Percentiles rank a stretch among this genome's conserved stretches.
Evolutionary conservation across 2,888 invertebrate species (phyloP).

Genomic region (Himalopsyche tibetana): DNA sequence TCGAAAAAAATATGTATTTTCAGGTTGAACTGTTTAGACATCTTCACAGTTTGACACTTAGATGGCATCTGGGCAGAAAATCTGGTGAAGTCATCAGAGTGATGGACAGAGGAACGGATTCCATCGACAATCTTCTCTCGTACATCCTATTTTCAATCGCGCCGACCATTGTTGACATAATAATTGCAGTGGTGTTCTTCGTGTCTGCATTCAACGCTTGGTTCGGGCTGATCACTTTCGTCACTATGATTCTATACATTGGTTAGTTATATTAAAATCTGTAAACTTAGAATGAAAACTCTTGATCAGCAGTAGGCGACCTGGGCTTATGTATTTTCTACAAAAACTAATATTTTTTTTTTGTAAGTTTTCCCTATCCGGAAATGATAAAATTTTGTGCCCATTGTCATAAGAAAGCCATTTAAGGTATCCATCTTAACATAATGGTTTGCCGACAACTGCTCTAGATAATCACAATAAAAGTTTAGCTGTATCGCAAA

Average conservation of each 20-base stretch:
- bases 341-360: too few relatives aligned
- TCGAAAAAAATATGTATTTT: conserved; percentile 9
- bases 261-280: conserved; percentile 78
- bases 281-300: neutral
- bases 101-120: conserved; percentile 98
- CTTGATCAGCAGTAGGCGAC: too few relatives aligned
- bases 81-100: conserved; percentile 97
- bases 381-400: too few relatives aligned
- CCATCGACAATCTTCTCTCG: conserved; percentile 94
- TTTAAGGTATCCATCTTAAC: too few relatives aligned
- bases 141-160: conserved; percentile 95
- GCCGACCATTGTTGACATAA: conserved; percentile 94
- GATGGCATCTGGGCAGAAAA: conserved; percentile 96
- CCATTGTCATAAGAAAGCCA: too few relatives aligned
- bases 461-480: too few relatives aligned
- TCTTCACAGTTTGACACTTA: conserved; percentile 91
- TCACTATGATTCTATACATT: conserved; percentile 95
- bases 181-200: conserved; percentile 94
- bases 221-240: conserved; percentile 96
- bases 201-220: conserved; percentile 91
- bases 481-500: too few relatives aligned
- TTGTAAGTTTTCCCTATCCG: too few relatives aligned
- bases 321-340: too few relatives aligned
- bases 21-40: conserved; percentile 90
- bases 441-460: too few relatives aligned